These are phyloP conservation scores for Hydriomena furcata DNA, from an alignment of 2,888 invertebrate genomes.

Conservation along the genomic window DNA sequence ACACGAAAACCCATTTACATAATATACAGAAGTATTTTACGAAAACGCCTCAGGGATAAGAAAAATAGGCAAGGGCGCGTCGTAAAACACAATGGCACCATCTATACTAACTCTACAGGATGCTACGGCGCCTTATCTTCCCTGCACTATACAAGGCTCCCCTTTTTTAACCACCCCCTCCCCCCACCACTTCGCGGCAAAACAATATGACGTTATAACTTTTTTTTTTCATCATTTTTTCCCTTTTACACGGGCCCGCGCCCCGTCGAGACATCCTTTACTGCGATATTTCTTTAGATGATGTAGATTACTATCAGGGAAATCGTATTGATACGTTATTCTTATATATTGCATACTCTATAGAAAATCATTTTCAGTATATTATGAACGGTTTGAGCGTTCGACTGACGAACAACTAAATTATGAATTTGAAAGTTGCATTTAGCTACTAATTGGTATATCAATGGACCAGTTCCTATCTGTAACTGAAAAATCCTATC, in stretches of 20 bases:
- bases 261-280: constrained; percentile 69
- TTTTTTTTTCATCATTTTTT: constrained; percentile 76
- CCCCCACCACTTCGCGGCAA: constrained; percentile 72
- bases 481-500: too few species aligned
- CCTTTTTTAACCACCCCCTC: constrained; percentile 42
- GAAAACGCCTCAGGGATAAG: constrained; percentile 62
- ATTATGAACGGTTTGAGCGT: too few species aligned
- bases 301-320: constrained; percentile 29
- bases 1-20: constrained; percentile 30
- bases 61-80: constrained; percentile 60
- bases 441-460: too few species aligned
- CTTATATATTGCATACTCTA: neutral
- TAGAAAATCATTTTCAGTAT: neutral
- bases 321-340: constrained; percentile 6
- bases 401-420: too few species aligned
- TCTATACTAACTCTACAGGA: constrained; percentile 57
- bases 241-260: constrained; percentile 74
- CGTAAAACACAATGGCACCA: constrained; percentile 66
- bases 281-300: constrained; percentile 64
- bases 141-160: constrained; percentile 72
- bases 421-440: too few species aligned
- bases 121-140: constrained; percentile 70
- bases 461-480: too few species aligned
- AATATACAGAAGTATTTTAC: constrained; percentile 45
- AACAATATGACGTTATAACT: constrained; percentile 84